A percentile compares a stretch with the other conserved stretches of the same genome.
Conservation (phyloP, 2,113 vertebrate genomes). For the Catharus fuscescens region DNA sequence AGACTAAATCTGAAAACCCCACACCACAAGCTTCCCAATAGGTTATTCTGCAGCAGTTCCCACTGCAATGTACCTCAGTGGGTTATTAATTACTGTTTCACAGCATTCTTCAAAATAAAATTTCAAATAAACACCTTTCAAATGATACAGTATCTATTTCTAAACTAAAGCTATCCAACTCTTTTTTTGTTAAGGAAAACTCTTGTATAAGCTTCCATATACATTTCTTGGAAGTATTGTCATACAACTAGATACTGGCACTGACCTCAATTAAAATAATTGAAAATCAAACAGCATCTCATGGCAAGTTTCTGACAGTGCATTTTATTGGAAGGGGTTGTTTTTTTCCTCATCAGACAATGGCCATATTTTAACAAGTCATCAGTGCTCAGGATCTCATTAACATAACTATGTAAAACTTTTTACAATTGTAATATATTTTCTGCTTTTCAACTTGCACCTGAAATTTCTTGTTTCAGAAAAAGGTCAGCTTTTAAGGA, state of each 20-base stretch:
- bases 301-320: slow-evolving; percentile 19
- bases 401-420: slow-evolving; percentile 69
- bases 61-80: neutral
- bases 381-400: slow-evolving; percentile 76
- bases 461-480: slow-evolving; percentile 85
- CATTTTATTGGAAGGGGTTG: slow-evolving; percentile 56
- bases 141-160: slow-evolving; percentile 66
- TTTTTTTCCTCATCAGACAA: slow-evolving; percentile 40
- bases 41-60: slow-evolving; percentile 8
- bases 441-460: slow-evolving; percentile 81
- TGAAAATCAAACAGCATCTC: slow-evolving; percentile 43
- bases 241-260: slow-evolving; percentile 64
- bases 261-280: slow-evolving; percentile 62
- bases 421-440: slow-evolving; percentile 81
- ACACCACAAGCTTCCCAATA: slow-evolving; percentile 95
- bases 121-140: slow-evolving; percentile 25
- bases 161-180: slow-evolving; percentile 58
- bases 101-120: slow-evolving; percentile 47
- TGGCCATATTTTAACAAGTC: slow-evolving; percentile 62
- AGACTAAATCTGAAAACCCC: slow-evolving; percentile 94
- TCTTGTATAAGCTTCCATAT: slow-evolving; percentile 57
- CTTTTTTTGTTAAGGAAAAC: slow-evolving; percentile 63
- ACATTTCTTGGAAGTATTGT: slow-evolving; percentile 60
- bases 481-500: slow-evolving; percentile 77
- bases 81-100: slow-evolving; percentile 43